Evolutionary conservation across 2,797 vertebrate species (phyloP), one percentile per base, ranked within the genome.

Genomic region (Ambastaia sidthimunki): DNA sequence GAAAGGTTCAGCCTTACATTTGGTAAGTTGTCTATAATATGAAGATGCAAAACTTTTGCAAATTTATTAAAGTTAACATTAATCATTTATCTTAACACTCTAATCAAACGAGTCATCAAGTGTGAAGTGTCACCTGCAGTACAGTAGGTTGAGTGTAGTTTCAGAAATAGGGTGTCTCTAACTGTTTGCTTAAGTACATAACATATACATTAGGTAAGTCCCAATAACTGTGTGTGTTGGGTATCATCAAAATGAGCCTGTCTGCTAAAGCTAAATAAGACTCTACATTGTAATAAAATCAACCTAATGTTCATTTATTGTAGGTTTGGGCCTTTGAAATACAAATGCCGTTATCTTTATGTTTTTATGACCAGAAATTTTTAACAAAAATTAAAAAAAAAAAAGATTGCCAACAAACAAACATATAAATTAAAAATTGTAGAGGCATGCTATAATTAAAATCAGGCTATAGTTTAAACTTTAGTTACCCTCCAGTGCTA

Each of bases 401-500:
- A 41, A 41, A 7, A 37, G 4, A 9, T 71, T 76, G 82, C 71
- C 41, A 37, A 5, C 3, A 37, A 5, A 37, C 7, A 37, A 37
- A 37, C 41, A 44, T 2, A 44, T 0, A 37, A 7, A 37, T 37
- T 31, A 31, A 31, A 31, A 31, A 2, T 7, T 37, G 1, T 37
- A 37, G 34, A 37, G 34, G 34, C 34, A 28, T 28, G 34, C 7
- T 7, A 37, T 37, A 7, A 37, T 37, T 5, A 37, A 44, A 44
- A 44, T 44, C 10, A 2, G 41, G 79, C 9, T 7, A 54, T 18
- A 54, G 47, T 76, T 31, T 21, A 60, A 76, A 81, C 85, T 89
- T 90, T 84, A 89, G 86, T 82, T 87, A 55, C 82, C 84, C 41
- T 37, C 76, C 72, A 76, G 84, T 78, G 21, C 18, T 71, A 63